Base-by-base conservation (phyloP, 2,888 invertebrate genomes). In the Calephelis perditalis region DNA sequence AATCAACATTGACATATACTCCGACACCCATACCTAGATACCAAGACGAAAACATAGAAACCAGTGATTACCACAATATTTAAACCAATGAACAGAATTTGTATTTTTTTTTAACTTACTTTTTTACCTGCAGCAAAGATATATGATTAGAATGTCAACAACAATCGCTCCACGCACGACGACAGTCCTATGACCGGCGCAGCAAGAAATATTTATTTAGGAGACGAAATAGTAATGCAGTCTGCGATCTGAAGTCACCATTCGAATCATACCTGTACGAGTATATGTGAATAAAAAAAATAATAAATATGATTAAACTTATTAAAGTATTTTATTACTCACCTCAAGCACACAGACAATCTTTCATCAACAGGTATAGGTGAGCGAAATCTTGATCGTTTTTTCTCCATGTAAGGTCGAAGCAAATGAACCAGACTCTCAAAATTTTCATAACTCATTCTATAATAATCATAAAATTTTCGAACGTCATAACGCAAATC, bases 301-400 rank as follows among this genome's bases (percentile, higher is more conserved):
- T 60, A 63, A 58, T 58, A 58, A 58, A 58, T 58, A 49, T 60
- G 59, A 65, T 63, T 65, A 58, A 62, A 62, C 62, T 63, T 63
- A 65, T 61, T 65, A 61, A 61, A 65, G 61, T 61, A 66, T 66
- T 49, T 49, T 49, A 49, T 49, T 49, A 49, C 49, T 49, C 49
- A 49, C 49, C 49, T 64, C 56, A 67, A 65, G 62, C 65, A 64
- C 61, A 65, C 65, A 65, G 63, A 67, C 61, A 67, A 67, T 67
- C 65, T 67, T 58, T 65, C 65, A 61, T 60, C 57, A 66, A 65
- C 64, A 66, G 66, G 62, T 65, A 66, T 65, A 65, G 62, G 60
- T 57, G 66, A 66, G 58, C 66, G 62, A 63, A 66, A 65, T 57
- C 60, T 63, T 59, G 62, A 59, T 62, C 47, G 60, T 60, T 61